Percentiles rank a stretch among this genome's conserved stretches.
Evolutionary conservation across 2,888 invertebrate species (phyloP).

Genomic region (Cantharis rustica): DNA sequence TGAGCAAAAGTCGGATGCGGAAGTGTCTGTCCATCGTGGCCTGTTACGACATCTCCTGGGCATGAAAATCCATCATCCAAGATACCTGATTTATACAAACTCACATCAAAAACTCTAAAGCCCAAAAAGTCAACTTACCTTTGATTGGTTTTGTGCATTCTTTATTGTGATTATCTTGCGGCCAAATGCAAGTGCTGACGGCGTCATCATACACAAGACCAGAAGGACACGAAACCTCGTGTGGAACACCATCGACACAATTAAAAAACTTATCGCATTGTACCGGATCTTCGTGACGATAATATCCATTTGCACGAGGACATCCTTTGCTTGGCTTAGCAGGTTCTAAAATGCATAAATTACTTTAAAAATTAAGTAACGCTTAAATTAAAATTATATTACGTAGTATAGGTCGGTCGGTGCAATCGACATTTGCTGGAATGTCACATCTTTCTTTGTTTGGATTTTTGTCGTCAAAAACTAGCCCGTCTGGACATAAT

Average conservation of each 20-base stretch:
- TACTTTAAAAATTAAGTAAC: neutral
- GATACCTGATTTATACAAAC: slow-evolving; percentile 58
- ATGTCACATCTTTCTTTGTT: slow-evolving; percentile 77
- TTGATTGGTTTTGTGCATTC: slow-evolving; percentile 60
- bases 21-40: slow-evolving; percentile 69
- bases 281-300: slow-evolving; percentile 72
- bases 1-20: slow-evolving; percentile 81
- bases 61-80: slow-evolving; percentile 79
- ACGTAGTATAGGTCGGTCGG: slow-evolving; percentile 75
- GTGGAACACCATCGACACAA: slow-evolving; percentile 74
- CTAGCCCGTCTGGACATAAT: slow-evolving; percentile 78
- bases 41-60: slow-evolving; percentile 70
- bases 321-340: slow-evolving; percentile 74
- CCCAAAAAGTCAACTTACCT: slow-evolving; percentile 48
- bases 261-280: slow-evolving; percentile 80
- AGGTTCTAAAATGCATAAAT: slow-evolving; percentile 64
- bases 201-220: slow-evolving; percentile 78
- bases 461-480: slow-evolving; percentile 74
- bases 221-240: slow-evolving; percentile 72
- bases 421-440: slow-evolving; percentile 78
- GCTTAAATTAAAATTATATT: slow-evolving; percentile 51
- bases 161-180: slow-evolving; percentile 62
- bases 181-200: slow-evolving; percentile 77
- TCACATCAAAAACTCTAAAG: neutral
- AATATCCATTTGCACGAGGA: slow-evolving; percentile 79